These are phyloP conservation scores for Seira musarum DNA, from an alignment of 2,888 invertebrate genomes.

Conservation along the genomic window DNA sequence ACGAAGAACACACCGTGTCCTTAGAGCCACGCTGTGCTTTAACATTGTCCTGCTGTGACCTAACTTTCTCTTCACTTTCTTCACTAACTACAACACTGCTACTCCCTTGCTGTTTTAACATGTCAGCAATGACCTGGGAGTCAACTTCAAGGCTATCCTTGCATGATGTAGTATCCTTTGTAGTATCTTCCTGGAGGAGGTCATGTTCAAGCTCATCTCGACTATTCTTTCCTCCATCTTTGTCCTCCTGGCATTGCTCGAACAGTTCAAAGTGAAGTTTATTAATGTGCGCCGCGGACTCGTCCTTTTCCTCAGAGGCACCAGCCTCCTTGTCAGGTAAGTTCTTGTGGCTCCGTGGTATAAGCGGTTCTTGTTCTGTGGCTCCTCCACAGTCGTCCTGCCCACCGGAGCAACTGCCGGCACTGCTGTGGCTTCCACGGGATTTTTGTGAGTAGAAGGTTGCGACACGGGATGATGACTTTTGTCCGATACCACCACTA, in stretches of 20 bases:
- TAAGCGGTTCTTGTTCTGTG: conserved; percentile 38
- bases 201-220: too few relatives aligned
- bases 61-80: not conserved
- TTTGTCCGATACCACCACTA: not conserved
- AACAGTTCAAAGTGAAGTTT: conserved; percentile 48
- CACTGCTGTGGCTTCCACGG: conserved; percentile 45
- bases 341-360: conserved; percentile 9
- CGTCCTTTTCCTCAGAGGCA: not conserved
- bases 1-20: conserved; percentile 48
- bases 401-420: conserved; percentile 24
- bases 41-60: not conserved
- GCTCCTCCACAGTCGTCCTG: conserved; percentile 23
- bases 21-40: conserved; percentile 37
- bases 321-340: not conserved
- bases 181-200: too few relatives aligned
- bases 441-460: conserved; percentile 35
- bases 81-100: not conserved
- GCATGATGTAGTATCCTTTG: too few relatives aligned
- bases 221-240: not conserved
- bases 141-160: not conserved
- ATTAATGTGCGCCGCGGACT: conserved; percentile 33
- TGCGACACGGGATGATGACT: conserved; percentile 8
- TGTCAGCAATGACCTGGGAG: not conserved
- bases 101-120: too few relatives aligned
- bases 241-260: conserved; percentile 29